These are phyloP conservation scores for Grapholita molesta DNA, from an alignment of 1,140 invertebrate species.

Conservation along the genomic window DNA sequence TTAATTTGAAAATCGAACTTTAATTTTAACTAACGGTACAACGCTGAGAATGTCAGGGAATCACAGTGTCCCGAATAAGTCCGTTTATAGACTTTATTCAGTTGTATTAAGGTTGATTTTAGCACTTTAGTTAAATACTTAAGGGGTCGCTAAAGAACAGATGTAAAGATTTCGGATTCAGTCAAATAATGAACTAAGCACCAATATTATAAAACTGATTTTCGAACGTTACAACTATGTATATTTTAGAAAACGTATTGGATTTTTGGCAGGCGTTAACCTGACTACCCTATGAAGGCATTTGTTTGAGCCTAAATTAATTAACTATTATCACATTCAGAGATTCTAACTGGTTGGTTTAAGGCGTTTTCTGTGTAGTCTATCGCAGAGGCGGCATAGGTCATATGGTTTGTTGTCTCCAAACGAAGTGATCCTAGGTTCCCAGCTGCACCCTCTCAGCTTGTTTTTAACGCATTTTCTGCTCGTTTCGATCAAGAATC, in stretches of 20 bases:
- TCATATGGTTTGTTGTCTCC: conserved; percentile 18
- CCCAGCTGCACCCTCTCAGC: conserved; percentile 22
- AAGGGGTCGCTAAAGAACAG: not conserved
- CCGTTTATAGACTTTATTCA: not conserved
- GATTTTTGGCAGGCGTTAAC: conserved; percentile 20
- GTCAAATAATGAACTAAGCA: conserved; percentile 16
- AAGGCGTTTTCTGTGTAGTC: conserved; percentile 16
- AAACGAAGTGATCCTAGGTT: conserved; percentile 29
- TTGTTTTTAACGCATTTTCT: conserved; percentile 28
- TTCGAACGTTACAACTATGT: conserved; percentile 6
- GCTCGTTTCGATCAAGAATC: conserved; percentile 28
- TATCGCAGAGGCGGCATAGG: conserved; percentile 30
- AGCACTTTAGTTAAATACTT: not conserved
- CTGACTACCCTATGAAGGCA: conserved; percentile 24
- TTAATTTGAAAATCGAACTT: not conserved
- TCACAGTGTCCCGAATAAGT: not conserved
- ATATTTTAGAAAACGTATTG: conserved; percentile 17
- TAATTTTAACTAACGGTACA: not conserved
- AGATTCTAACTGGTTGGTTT: conserved; percentile 19
- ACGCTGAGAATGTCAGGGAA: not conserved
- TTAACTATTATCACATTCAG: conserved; percentile 17
- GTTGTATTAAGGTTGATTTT: not conserved
- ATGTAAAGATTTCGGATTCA: not conserved
- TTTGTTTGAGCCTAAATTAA: conserved; percentile 2
- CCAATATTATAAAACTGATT: conserved; percentile 17